phyloP scores from a whole-genome alignment of 2,888 invertebrate species.

The Odontothrips loti region DNA sequence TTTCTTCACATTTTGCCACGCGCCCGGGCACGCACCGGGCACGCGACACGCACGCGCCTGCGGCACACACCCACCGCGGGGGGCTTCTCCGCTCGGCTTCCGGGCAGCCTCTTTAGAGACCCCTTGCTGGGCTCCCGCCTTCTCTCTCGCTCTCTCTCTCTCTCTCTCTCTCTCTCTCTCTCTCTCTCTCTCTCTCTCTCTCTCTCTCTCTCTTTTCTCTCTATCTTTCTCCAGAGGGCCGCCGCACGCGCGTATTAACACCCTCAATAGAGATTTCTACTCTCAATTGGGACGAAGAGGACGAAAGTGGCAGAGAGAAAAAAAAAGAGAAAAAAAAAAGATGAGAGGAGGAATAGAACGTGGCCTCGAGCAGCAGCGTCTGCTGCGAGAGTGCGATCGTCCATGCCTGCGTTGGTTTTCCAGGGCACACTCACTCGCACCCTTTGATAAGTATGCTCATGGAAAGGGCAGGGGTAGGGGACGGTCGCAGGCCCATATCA shows the following conservation, averaged over 20 bases:
- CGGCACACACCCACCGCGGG: background rate
- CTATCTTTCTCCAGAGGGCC: background rate
- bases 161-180: constrained; percentile 1
- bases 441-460: too few species aligned
- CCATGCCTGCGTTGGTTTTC: background rate
- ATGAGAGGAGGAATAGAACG: background rate
- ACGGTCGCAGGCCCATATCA: background rate
- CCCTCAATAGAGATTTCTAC: background rate
- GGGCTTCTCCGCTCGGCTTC: background rate
- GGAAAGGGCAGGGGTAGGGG: background rate
- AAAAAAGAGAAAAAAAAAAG: background rate
- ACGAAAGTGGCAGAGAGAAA: background rate
- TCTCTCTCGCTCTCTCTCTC: background rate
- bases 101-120: too few species aligned
- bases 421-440: background rate
- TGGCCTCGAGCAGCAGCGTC: background rate
- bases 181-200: background rate
- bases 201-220: background rate
- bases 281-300: background rate
- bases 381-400: background rate
- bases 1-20: background rate
- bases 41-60: background rate
- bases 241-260: background rate
- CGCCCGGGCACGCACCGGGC: background rate
- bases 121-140: background rate